Conservation (phyloP, 2,113 vertebrate species). For the Grammomys surdaster region DNA sequence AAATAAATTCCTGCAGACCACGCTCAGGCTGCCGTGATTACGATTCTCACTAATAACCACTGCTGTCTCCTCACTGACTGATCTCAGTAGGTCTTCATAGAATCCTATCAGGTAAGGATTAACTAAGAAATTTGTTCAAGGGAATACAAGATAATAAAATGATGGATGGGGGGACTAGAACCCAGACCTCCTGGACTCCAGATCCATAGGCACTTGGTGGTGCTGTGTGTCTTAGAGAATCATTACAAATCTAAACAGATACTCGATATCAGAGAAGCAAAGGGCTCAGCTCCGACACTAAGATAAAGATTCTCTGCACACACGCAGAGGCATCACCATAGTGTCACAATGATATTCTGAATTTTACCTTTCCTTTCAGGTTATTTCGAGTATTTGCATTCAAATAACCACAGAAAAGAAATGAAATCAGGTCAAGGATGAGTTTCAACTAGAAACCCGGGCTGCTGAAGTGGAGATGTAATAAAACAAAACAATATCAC, state of each 20-base stretch:
- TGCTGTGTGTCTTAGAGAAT: background rate
- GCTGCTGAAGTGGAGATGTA: background rate
- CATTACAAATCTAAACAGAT: background rate
- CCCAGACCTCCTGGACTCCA: background rate
- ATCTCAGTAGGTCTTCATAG: background rate
- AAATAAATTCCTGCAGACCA: background rate
- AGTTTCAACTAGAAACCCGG: constrained; percentile 4
- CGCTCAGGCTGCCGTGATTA: background rate
- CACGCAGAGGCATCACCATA: background rate
- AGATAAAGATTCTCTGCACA: background rate
- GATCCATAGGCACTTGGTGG: background rate
- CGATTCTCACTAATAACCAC: background rate
- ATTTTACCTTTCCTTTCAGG: background rate
- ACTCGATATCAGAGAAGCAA: background rate
- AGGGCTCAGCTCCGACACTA: background rate
- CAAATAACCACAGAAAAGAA: constrained; percentile 43
- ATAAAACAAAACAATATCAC: background rate
- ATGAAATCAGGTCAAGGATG: constrained; percentile 30
- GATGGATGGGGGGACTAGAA: background rate
- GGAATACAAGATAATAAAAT: background rate
- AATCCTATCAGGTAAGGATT: background rate
- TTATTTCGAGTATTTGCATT: background rate
- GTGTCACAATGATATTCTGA: background rate
- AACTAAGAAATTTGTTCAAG: background rate
- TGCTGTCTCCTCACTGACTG: background rate